Percentiles rank a stretch among this genome's conserved stretches.
phyloP scores from a whole-genome alignment of 2,113 vertebrate species.

The Dendropsophus ebraccatus region DNA sequence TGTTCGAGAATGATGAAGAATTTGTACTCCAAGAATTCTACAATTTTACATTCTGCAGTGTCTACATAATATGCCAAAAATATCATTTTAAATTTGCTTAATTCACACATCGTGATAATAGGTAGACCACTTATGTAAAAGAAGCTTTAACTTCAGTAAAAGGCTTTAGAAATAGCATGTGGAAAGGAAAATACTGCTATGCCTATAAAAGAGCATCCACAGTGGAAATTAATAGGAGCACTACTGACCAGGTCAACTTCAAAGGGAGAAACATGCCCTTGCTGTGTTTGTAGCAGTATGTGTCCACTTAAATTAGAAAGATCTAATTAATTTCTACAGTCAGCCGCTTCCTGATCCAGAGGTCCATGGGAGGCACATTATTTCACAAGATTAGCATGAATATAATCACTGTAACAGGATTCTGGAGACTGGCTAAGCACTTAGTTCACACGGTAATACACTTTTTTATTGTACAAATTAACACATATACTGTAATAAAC shows the following conservation, averaged over 20 bases:
- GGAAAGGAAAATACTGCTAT: conserved; percentile 61
- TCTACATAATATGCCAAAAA: not conserved
- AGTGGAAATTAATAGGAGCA: conserved; percentile 68
- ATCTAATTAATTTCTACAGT: conserved; percentile 80
- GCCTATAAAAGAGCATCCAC: conserved; percentile 63
- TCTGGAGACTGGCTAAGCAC: not conserved
- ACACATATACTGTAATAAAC: not conserved
- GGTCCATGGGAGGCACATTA: conserved; percentile 63
- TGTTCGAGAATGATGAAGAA: not conserved
- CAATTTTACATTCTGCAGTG: not conserved
- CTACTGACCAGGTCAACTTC: conserved; percentile 66
- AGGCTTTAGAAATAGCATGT: not conserved
- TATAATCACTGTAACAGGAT: not conserved
- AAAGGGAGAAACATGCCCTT: conserved; percentile 69
- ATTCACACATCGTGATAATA: not conserved
- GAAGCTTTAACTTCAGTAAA: not conserved
- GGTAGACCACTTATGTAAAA: not conserved
- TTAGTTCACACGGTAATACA: not conserved
- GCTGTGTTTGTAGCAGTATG: conserved; percentile 63
- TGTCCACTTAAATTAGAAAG: conserved; percentile 75
- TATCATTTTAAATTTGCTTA: not conserved
- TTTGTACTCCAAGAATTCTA: not conserved
- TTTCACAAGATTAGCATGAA: conserved; percentile 17
- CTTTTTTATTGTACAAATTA: not conserved
- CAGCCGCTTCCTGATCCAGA: conserved; percentile 73